Percentiles rank a stretch among this genome's conserved stretches.
Evolutionary conservation across 1,140 invertebrate genomes (phyloP).

Genomic region (Zaprionus africanus): DNA sequence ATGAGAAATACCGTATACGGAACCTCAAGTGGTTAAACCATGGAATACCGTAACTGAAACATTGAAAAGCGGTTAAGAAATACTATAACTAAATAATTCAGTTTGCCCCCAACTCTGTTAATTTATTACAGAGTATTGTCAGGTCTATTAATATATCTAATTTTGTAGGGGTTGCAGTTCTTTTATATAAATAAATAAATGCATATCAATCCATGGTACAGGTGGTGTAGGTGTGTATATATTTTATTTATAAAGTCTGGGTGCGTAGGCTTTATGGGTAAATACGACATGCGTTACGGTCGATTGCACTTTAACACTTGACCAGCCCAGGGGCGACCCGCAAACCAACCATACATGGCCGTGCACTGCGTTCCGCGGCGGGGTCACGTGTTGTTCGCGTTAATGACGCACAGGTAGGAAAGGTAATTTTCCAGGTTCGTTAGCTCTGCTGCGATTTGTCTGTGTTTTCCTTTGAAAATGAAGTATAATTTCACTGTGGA

Average conservation of each 20-base stretch:
- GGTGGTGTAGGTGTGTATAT: slow-evolving; percentile 20
- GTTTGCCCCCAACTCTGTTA: too few relatives aligned
- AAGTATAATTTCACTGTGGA: slow-evolving; percentile 66
- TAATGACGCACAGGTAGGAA: slow-evolving; percentile 66
- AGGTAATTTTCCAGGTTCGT: slow-evolving; percentile 45
- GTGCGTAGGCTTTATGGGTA: slow-evolving; percentile 43
- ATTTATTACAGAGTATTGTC: neutral
- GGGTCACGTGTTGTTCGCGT: slow-evolving; percentile 74
- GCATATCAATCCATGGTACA: neutral
- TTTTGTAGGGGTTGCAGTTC: neutral
- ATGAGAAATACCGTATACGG: slow-evolving; percentile 10
- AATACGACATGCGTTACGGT: slow-evolving; percentile 62
- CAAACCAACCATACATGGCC: slow-evolving; percentile 2
- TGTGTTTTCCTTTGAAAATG: slow-evolving; percentile 62
- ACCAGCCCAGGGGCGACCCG: slow-evolving; percentile 55
- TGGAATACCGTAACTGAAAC: neutral
- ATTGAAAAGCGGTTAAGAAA: neutral
- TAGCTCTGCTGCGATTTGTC: slow-evolving; percentile 66
- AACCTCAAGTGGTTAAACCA: neutral
- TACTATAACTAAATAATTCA: too few relatives aligned
- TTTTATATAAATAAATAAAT: neutral
- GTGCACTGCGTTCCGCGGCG: slow-evolving; percentile 33
- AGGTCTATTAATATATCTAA: neutral
- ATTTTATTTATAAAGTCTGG: slow-evolving; percentile 7
- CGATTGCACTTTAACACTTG: slow-evolving; percentile 81